Base-by-base conservation (phyloP, 1,140 invertebrate genomes). In the Neodiprion virginianus region DNA sequence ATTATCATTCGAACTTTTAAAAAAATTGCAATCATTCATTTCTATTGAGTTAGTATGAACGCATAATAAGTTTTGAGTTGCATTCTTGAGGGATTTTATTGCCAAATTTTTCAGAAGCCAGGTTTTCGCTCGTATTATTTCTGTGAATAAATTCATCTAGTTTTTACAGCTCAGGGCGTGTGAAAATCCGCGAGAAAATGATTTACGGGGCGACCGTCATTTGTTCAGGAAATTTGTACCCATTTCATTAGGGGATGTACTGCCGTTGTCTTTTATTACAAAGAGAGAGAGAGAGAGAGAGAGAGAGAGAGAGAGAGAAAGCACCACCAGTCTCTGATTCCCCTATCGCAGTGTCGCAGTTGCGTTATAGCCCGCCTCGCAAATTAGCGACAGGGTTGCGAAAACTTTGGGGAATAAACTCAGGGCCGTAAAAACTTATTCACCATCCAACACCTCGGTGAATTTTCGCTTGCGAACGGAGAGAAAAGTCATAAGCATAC, bases 221-320 rank as follows among this genome's bases (percentile, higher is more conserved):
- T 40, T 40, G 28, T 40, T 40, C 28, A 40, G 28, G 28, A 68
- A 68, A 68, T 23, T 23, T 23, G 67, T 68, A 23, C 21, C 11
- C 40, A 17, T 11, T 68, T 21, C 21, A 68, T 68, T 68, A 23
- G 28, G 23, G 53, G 40, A 40, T 67, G 48, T 47, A 69, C 48
- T 23, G 72, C 9, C 65, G n/a, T 49, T 48, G 28, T 40, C 28
- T 40, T 40, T 40, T 40, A 40, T 40, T 40, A 40, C 28, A 40
- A 2, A 40, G 28, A 28, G 48, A 53, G 40, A 23, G 40, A 67
- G 12, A 69, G 74, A 48, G 47, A 72, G 65, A 53, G n/a, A 68
- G 65, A 67, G 47, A 61, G 61, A 17, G 40, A 47, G 65, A 17
- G 12, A 70, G n/a, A 71, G 77, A 78, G 79, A 68, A 76, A 76